Base-by-base conservation (phyloP, 1,140 invertebrate genomes). In the Cyphomyrmex costatus region DNA sequence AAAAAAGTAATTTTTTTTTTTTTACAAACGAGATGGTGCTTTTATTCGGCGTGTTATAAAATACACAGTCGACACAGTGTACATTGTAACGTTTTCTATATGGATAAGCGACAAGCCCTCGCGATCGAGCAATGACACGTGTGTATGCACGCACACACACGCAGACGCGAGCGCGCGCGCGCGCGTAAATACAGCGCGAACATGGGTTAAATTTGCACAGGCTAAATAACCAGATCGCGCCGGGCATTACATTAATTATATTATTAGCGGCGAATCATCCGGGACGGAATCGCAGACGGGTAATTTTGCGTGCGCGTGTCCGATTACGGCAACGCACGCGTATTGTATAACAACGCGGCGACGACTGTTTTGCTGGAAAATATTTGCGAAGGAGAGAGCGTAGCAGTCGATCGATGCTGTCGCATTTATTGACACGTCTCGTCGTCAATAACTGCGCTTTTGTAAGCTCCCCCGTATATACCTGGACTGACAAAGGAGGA, bases 201-300 rank as follows among this genome's bases (percentile, higher is more conserved):
- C 60, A 36, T 56, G 68, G 36, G 36, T 73, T 73, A 73, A 83
- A 83, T 83, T 83, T 83, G 53, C 68, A 61, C 79, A 60, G 36
- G 36, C 79, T 74, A 83, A 83, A 83, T 83, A 83, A 74, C 36
- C 79, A n/a, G 66, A 82, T 80, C 58, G 36, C 53, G 24, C 68
- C 68, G 53, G 36, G n/a, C 79, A 60, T 82, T 82, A 73, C 79
- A 60, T 83, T 83, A 83, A 83, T 83, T 73, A 83, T 83, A 83
- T 83, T 83, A 83, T 83, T 83, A 83, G 53, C 53, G 79, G 53
- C 68, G 79, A 74, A 71, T 83, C 79, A 83, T 60, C 63, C 78
- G 78, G 63, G 63, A 79, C 77, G 61, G 30, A 79, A 79, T 80
- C 79, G 79, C 56, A 77, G 77, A 66, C 61, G 61, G 77, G 79